A percentile compares a stretch with the other conserved stretches of the same genome.
phyloP scores from a whole-genome alignment of 2,888 invertebrate genomes.

The Athrips mouffetella region DNA sequence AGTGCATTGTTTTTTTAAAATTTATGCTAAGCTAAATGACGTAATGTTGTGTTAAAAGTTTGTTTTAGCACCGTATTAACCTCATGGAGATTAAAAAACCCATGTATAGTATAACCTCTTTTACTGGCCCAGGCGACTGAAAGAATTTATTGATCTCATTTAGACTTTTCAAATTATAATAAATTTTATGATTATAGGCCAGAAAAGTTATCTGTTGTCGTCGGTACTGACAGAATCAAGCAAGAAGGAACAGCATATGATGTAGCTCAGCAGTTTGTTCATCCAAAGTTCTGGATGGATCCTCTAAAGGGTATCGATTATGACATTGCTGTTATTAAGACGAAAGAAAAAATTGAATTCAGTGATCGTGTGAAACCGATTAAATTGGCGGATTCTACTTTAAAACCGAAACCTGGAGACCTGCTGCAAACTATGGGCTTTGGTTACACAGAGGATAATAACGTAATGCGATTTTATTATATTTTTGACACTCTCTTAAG shows the following conservation, averaged over 20 bases:
- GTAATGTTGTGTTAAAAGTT: too few species aligned
- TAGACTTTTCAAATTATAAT: too few species aligned
- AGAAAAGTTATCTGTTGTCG: background rate
- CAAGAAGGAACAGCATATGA: background rate
- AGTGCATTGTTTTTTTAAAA: too few species aligned
- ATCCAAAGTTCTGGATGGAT: background rate
- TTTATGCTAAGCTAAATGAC: too few species aligned
- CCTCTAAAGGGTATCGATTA: background rate
- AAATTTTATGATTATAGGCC: too few species aligned
- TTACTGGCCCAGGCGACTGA: too few species aligned
- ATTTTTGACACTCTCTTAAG: too few species aligned
- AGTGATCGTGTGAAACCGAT: background rate
- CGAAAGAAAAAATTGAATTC: background rate
- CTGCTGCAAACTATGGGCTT: background rate
- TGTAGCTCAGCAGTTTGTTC: background rate
- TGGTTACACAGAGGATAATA: background rate
- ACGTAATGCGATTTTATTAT: too few species aligned
- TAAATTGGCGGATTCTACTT: background rate
- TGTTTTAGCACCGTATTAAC: too few species aligned
- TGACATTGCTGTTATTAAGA: background rate
- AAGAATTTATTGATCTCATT: too few species aligned
- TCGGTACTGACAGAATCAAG: background rate
- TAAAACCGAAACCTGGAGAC: background rate
- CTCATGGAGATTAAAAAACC: too few species aligned
- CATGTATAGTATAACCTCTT: too few species aligned